Evolutionary conservation across 2,888 invertebrate genomes (phyloP).

Genomic region (Dicycla oo): DNA sequence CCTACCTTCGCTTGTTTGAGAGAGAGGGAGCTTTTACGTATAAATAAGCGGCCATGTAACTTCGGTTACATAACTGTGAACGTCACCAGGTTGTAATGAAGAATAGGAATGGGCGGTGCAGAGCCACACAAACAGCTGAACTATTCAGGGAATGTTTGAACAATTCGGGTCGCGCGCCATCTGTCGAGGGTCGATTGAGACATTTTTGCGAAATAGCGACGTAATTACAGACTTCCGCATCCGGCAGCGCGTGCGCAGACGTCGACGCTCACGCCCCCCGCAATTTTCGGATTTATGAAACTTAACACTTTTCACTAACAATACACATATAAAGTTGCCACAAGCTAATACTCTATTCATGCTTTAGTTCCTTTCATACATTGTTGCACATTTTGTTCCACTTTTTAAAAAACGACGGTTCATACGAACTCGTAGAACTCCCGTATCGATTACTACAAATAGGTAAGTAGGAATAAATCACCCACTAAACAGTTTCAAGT

Average conservation of each 20-base stretch:
- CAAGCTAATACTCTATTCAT: conserved; percentile 45
- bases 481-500: conserved; percentile 4
- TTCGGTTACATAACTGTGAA: conserved; percentile 31
- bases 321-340: conserved; percentile 57
- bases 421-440: no score
- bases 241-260: conserved; percentile 88
- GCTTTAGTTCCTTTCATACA: conserved; percentile 30
- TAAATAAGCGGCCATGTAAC: conserved; percentile 4
- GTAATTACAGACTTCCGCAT: conserved; percentile 88
- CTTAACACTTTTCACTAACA: conserved; percentile 75
- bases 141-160: conserved; percentile 84
- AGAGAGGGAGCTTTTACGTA: background rate
- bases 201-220: conserved; percentile 88
- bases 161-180: conserved; percentile 83
- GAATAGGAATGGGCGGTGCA: conserved; percentile 78
- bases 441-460: conserved; percentile 20
- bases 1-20: background rate
- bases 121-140: conserved; percentile 81
- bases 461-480: conserved; percentile 24
- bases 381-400: conserved; percentile 46
- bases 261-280: conserved; percentile 80
- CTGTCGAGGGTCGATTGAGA: conserved; percentile 87
- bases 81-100: conserved; percentile 48
- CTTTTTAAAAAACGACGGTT: background rate
- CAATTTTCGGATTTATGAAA: conserved; percentile 78